These are phyloP conservation scores for Parazoanthus darwini DNA, from an alignment of 92 coral and sea anemone species.

Conservation along the genomic window DNA sequence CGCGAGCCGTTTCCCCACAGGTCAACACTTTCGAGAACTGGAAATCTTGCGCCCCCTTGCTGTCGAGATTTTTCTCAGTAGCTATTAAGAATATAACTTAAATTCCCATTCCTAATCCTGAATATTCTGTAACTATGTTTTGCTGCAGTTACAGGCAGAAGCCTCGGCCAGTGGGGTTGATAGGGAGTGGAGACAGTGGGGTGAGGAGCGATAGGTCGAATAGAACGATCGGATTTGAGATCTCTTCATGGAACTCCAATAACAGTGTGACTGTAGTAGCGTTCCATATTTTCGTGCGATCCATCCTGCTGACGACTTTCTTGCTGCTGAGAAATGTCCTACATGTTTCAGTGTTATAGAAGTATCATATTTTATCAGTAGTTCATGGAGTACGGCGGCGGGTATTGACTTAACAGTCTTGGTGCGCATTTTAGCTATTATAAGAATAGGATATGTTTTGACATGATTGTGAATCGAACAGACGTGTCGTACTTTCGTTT, in stretches of 20 bases:
- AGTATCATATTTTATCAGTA: background rate
- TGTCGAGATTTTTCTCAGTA: background rate
- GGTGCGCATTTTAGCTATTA: background rate
- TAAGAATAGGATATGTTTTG: background rate
- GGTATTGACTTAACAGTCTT: too few relatives aligned
- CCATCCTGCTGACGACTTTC: background rate
- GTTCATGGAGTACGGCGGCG: too few relatives aligned
- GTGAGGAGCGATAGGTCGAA: conserved; percentile 14
- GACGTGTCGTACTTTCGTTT: background rate
- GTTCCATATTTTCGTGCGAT: conserved; percentile 9
- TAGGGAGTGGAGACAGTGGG: conserved; percentile 10
- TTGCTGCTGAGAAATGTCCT: conserved; percentile 18
- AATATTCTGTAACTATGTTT: conserved; percentile 11
- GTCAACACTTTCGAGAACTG: background rate
- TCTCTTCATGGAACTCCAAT: background rate
- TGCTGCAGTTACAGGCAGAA: conserved; percentile 38
- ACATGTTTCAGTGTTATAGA: background rate
- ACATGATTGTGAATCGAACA: background rate
- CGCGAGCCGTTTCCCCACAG: background rate
- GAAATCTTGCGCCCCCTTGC: background rate
- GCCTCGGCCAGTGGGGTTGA: conserved; percentile 23
- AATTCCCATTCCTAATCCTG: background rate
- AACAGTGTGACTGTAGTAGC: background rate
- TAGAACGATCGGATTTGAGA: background rate
- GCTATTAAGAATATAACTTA: background rate